phyloP scores from a whole-genome alignment of 2,797 vertebrate genomes.

The Rousettus madagascariensis region DNA sequence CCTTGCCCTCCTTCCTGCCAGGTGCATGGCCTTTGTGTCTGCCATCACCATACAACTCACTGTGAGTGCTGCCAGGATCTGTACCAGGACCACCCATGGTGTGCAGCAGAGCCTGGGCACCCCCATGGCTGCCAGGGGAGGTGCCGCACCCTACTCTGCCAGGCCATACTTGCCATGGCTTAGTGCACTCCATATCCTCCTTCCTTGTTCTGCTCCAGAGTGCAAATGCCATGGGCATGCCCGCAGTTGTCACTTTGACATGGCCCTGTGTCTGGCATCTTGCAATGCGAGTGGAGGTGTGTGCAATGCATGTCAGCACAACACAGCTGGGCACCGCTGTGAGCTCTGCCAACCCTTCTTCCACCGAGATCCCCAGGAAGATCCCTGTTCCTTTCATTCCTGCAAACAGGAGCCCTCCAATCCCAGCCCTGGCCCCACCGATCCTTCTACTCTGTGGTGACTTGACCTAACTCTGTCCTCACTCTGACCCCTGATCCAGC shows the following conservation, averaged over 20 bases:
- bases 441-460: not conserved
- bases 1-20: slow-evolving; percentile 62
- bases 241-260: slow-evolving; percentile 90
- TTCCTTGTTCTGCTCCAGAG: slow-evolving; percentile 74
- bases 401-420: slow-evolving; percentile 86
- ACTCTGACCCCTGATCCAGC: slow-evolving; percentile 77
- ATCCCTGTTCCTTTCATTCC: slow-evolving; percentile 85
- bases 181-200: not conserved
- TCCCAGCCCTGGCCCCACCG: not conserved
- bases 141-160: not conserved
- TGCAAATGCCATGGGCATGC: slow-evolving; percentile 89
- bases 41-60: slow-evolving; percentile 91
- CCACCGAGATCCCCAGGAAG: slow-evolving; percentile 84
- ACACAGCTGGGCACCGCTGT: slow-evolving; percentile 85
- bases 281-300: slow-evolving; percentile 89
- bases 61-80: slow-evolving; percentile 90
- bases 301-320: slow-evolving; percentile 86
- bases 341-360: slow-evolving; percentile 88
- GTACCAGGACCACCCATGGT: slow-evolving; percentile 90
- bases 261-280: slow-evolving; percentile 90
- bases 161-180: not conserved
- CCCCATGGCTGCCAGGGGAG: slow-evolving; percentile 89
- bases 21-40: slow-evolving; percentile 92
- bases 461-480: not conserved
- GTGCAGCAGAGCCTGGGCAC: slow-evolving; percentile 87